Evolutionary conservation across 2,113 vertebrate genomes (phyloP).

Genomic region (Carettochelys insculpta): DNA sequence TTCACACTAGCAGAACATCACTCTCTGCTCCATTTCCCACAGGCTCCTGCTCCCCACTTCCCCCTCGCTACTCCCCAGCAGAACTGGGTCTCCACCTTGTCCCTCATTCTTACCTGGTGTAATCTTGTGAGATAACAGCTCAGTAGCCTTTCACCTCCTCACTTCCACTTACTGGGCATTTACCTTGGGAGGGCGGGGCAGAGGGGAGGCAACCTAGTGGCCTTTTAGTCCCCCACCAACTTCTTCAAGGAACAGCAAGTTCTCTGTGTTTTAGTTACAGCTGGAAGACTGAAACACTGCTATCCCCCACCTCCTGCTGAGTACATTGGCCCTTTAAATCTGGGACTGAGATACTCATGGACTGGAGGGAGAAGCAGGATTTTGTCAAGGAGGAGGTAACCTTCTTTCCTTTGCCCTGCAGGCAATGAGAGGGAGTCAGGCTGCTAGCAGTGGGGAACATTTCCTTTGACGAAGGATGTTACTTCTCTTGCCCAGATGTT

Average conservation of each 20-base stretch:
- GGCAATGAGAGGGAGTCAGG: background rate
- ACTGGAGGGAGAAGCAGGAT: background rate
- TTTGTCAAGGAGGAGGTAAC: background rate
- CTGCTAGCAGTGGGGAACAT: background rate
- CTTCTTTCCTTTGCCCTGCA: background rate
- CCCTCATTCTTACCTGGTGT: background rate
- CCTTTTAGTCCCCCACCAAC: background rate
- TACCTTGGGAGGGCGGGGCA: background rate
- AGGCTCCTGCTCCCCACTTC: slow-evolving; percentile 2
- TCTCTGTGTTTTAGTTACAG: background rate
- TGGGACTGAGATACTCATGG: background rate
- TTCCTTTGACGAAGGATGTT: background rate
- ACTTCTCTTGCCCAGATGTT: background rate
- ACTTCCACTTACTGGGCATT: background rate
- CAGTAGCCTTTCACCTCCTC: background rate
- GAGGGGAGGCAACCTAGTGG: background rate
- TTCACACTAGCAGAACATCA: background rate
- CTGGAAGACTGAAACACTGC: background rate
- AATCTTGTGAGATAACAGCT: background rate
- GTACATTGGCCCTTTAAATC: background rate
- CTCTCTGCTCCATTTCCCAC: background rate
- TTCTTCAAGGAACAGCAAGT: background rate
- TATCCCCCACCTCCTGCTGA: background rate
- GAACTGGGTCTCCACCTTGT: background rate
- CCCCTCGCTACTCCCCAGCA: background rate